phyloP scores from a whole-genome alignment of 2,797 vertebrate genomes.

The Margarornis squamiger region DNA sequence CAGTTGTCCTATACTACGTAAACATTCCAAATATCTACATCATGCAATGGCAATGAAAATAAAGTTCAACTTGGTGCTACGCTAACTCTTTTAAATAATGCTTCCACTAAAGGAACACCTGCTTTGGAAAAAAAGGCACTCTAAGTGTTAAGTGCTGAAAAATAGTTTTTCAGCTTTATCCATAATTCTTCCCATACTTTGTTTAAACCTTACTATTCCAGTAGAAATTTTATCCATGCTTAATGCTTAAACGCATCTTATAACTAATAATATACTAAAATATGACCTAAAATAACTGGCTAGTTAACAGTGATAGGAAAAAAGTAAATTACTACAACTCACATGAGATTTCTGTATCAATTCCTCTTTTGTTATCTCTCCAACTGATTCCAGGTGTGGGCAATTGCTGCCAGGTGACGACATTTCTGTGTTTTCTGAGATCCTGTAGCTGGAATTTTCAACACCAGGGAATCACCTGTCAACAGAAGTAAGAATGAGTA shows the following conservation, averaged over 20 bases:
- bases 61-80: background rate
- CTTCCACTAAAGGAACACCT: background rate
- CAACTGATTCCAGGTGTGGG: conserved; percentile 93
- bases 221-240: background rate
- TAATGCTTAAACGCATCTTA: background rate
- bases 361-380: conserved; percentile 97
- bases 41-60: background rate
- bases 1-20: background rate
- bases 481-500: background rate
- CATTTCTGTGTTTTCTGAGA: conserved; percentile 76
- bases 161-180: background rate
- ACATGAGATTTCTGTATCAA: conserved; percentile 97
- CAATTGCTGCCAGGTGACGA: conserved; percentile 83
- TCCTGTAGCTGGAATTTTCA: background rate
- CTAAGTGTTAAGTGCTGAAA: background rate
- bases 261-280: background rate
- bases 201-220: background rate
- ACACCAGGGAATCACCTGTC: conserved; percentile 31
- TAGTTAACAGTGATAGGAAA: background rate
- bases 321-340: conserved; percentile 69
- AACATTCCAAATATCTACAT: background rate
- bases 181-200: background rate
- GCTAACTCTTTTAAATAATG: background rate
- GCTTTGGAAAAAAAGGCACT: background rate
- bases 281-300: background rate